These are phyloP conservation scores for Tachyglossus aculeatus DNA, from an alignment of 2,797 vertebrate species.

Conservation along the genomic window DNA sequence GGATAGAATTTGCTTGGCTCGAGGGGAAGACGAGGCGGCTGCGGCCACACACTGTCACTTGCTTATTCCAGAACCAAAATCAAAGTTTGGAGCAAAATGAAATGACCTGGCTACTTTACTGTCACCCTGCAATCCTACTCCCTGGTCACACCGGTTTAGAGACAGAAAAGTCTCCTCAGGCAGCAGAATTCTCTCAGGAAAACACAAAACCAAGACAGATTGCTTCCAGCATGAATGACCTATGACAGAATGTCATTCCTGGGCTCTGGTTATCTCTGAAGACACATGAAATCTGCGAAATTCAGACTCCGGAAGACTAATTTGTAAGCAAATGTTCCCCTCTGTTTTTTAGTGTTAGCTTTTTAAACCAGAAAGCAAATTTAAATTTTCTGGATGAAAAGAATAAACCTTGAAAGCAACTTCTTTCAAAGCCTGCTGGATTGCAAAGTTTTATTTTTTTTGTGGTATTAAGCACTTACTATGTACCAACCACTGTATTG, in stretches of 20 bases:
- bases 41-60: slow-evolving; percentile 19
- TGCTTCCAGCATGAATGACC: slow-evolving; percentile 25
- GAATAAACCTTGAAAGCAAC: too few relatives aligned
- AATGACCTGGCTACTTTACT: neutral
- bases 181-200: slow-evolving; percentile 50
- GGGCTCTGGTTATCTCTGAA: too few relatives aligned
- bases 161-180: slow-evolving; percentile 28
- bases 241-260: slow-evolving; percentile 31
- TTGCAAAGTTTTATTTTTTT: too few relatives aligned
- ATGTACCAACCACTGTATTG: too few relatives aligned
- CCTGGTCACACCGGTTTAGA: neutral
- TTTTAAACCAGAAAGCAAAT: too few relatives aligned
- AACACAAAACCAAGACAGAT: slow-evolving; percentile 50
- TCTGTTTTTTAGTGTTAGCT: too few relatives aligned
- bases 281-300: too few relatives aligned
- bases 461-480: too few relatives aligned
- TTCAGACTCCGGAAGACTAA: too few relatives aligned
- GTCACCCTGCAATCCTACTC: slow-evolving; percentile 5
- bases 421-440: too few relatives aligned
- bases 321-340: too few relatives aligned
- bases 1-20: neutral
- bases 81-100: neutral
- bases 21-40: neutral
- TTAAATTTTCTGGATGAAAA: too few relatives aligned
- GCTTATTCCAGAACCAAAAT: slow-evolving; percentile 32